Evolutionary conservation across 2,888 invertebrate species (phyloP).

Genomic region (Nebria salina): DNA sequence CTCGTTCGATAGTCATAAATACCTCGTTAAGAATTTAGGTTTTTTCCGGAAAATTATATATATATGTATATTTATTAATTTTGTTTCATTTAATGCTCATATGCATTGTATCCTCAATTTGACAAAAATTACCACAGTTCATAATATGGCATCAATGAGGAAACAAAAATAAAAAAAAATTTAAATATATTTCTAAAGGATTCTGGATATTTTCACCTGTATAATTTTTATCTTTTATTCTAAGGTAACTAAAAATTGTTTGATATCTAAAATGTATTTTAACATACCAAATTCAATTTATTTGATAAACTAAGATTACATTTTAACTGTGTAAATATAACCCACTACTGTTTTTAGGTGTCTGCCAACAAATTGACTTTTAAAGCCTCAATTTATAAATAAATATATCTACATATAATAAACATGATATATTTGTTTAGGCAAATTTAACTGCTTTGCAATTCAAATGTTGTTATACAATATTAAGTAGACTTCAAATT

Average conservation of each 20-base stretch:
- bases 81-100: background rate
- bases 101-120: background rate
- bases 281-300: too few species aligned
- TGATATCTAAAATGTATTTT: too few species aligned
- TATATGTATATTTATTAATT: background rate
- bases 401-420: background rate
- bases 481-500: slow-evolving; percentile 2
- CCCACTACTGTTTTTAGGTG: background rate
- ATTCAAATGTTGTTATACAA: background rate
- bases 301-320: too few species aligned
- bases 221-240: too few species aligned
- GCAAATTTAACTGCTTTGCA: background rate
- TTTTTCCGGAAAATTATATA: background rate
- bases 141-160: too few species aligned
- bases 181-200: too few species aligned
- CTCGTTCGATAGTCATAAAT: background rate
- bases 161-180: too few species aligned
- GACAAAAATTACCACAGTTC: too few species aligned
- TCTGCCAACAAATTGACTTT: background rate
- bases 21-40: background rate
- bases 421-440: background rate
- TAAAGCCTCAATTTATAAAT: background rate
- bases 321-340: too few species aligned
- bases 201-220: too few species aligned
- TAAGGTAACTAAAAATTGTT: too few species aligned